Evolutionary conservation across 35 echinoderm and acorn worm genomes (phyloP).

Genomic region (Ptychodera flava): DNA sequence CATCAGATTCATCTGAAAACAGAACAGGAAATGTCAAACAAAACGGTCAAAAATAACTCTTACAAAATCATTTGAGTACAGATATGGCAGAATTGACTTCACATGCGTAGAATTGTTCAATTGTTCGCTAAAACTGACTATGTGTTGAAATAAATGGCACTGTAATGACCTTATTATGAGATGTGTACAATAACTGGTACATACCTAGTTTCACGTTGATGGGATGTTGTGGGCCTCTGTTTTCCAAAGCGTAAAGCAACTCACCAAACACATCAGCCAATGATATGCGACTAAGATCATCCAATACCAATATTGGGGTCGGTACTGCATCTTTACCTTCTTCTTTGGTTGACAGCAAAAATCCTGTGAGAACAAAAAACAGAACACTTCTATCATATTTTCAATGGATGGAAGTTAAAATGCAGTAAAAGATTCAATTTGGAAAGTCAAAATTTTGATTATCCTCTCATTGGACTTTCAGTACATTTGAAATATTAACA

Average conservation of each 20-base stretch:
- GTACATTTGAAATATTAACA: not conserved
- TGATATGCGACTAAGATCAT: constrained; percentile 54
- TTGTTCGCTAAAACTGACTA: too few species aligned
- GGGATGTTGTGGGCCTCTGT: constrained; percentile 31
- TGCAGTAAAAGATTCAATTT: not conserved
- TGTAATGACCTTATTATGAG: too few species aligned
- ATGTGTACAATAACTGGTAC: too few species aligned
- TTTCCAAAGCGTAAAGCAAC: constrained; percentile 55
- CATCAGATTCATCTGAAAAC: not conserved
- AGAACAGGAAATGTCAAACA: not conserved
- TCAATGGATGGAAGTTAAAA: not conserved
- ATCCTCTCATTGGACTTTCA: constrained; percentile 1
- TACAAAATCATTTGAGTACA: too few species aligned
- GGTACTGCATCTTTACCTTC: not conserved
- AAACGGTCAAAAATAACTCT: too few species aligned
- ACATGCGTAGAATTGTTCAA: too few species aligned
- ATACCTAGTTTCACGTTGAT: constrained; percentile 30
- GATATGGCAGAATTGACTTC: too few species aligned
- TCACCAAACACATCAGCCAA: constrained; percentile 76
- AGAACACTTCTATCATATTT: not conserved
- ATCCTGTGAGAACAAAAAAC: not conserved
- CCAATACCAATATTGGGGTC: constrained; percentile 63
- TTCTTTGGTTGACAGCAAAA: not conserved
- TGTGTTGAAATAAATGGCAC: too few species aligned
- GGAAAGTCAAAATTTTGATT: not conserved